These are phyloP conservation scores for Drosophila paulistorum DNA, from an alignment of 1,140 invertebrate genomes.

Conservation along the genomic window DNA sequence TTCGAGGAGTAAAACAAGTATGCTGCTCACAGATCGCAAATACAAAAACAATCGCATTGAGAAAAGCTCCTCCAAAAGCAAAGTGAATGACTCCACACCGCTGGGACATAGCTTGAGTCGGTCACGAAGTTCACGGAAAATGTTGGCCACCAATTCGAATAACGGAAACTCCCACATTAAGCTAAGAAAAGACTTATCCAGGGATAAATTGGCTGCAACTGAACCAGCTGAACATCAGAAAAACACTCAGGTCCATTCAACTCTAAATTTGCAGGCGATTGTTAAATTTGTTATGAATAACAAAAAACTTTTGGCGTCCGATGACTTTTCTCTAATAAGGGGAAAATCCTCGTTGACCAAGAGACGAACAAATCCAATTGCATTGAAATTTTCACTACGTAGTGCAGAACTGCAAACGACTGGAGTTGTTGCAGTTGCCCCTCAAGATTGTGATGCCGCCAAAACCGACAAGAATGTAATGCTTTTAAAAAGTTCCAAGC, in stretches of 20 bases:
- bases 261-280: slow-evolving; percentile 61
- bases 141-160: not conserved
- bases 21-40: slow-evolving; percentile 61
- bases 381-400: slow-evolving; percentile 35
- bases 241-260: slow-evolving; percentile 32
- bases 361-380: slow-evolving; percentile 41
- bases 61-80: slow-evolving; percentile 66
- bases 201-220: not conserved
- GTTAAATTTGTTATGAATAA: slow-evolving; percentile 63
- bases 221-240: slow-evolving; percentile 29
- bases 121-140: slow-evolving; percentile 45
- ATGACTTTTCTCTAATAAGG: slow-evolving; percentile 60
- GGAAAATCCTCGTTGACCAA: slow-evolving; percentile 39
- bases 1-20: slow-evolving; percentile 42
- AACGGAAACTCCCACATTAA: not conserved
- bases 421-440: slow-evolving; percentile 28
- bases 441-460: slow-evolving; percentile 35
- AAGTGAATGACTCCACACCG: slow-evolving; percentile 38
- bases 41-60: slow-evolving; percentile 64
- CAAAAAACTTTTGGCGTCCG: slow-evolving; percentile 54
- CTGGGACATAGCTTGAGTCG: slow-evolving; percentile 38
- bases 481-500: slow-evolving; percentile 41
- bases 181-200: not conserved
- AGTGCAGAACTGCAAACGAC: slow-evolving; percentile 16
- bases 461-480: slow-evolving; percentile 57